Percentiles rank a stretch among this genome's conserved stretches.
These are phyloP conservation scores for Galendromus occidentalis DNA, from an alignment of 1,140 invertebrate species.

Conservation along the genomic window DNA sequence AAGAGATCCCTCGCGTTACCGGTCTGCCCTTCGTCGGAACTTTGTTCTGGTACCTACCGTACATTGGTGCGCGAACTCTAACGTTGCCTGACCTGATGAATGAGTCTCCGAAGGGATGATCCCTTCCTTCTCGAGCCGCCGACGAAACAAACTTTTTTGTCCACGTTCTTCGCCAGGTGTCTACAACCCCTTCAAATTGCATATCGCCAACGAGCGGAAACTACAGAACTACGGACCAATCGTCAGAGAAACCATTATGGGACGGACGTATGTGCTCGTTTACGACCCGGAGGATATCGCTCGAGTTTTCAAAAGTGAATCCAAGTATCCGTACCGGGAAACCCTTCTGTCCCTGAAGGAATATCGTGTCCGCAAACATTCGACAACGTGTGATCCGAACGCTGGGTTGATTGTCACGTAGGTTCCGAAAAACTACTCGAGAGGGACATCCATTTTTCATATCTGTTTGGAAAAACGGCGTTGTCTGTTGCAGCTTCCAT, in stretches of 20 bases:
- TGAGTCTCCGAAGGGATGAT: too few relatives aligned
- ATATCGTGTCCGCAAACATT: conserved; percentile 1
- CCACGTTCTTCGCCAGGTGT: neutral
- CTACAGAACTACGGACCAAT: neutral
- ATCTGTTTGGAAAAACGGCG: too few relatives aligned
- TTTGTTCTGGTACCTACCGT: neutral
- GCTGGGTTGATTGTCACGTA: conserved; percentile 5
- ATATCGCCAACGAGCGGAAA: neutral
- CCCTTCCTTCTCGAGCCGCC: too few relatives aligned
- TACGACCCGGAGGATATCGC: neutral
- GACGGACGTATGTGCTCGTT: neutral
- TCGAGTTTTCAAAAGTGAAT: neutral
- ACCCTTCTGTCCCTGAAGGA: neutral
- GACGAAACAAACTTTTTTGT: too few relatives aligned
- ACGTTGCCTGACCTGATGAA: too few relatives aligned
- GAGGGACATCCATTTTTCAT: too few relatives aligned
- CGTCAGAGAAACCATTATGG: neutral
- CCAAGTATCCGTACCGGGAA: conserved; percentile 4
- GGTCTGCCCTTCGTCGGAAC: neutral
- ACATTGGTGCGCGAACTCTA: neutral
- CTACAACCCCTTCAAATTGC: neutral
- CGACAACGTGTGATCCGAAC: conserved; percentile 8
- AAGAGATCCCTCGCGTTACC: neutral
- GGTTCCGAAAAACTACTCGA: neutral
- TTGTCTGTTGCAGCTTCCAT: too few relatives aligned